Evolutionary conservation across 2,113 vertebrate genomes (phyloP).

Genomic region (Blennius ocellaris): DNA sequence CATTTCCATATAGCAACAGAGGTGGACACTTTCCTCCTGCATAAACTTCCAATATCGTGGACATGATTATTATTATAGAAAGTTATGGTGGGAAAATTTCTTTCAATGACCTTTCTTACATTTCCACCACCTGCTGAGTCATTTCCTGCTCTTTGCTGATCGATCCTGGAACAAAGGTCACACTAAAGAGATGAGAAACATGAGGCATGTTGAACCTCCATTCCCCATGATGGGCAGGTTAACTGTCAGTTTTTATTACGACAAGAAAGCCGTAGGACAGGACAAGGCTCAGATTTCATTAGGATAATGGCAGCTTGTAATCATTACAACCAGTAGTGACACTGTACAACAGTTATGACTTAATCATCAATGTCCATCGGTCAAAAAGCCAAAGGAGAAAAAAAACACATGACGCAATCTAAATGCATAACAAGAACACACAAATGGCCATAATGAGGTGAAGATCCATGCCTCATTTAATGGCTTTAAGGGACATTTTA

Average conservation of each 20-base stretch:
- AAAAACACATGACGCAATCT: slow-evolving; percentile 35
- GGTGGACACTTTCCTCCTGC: slow-evolving; percentile 42
- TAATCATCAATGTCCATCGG: slow-evolving; percentile 25
- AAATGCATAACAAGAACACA: slow-evolving; percentile 3
- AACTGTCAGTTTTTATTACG: slow-evolving; percentile 25
- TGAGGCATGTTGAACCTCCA: slow-evolving; percentile 6
- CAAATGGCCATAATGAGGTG: slow-evolving; percentile 45
- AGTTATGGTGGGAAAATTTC: slow-evolving; percentile 24
- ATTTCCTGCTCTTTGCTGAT: slow-evolving; percentile 42
- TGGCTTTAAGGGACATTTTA: slow-evolving; percentile 38
- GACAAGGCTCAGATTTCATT: slow-evolving; percentile 36
- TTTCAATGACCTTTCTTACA: slow-evolving; percentile 26
- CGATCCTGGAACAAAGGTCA: slow-evolving; percentile 3
- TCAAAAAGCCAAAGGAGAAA: slow-evolving; percentile 39
- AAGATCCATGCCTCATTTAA: slow-evolving; percentile 36
- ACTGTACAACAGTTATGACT: slow-evolving; percentile 14
- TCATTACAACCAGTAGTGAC: slow-evolving; percentile 50
- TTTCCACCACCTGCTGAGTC: slow-evolving; percentile 24
- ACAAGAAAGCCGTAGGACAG: slow-evolving; percentile 11
- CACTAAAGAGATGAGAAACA: slow-evolving; percentile 25
- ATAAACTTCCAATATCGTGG: slow-evolving; percentile 54
- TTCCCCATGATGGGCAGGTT: slow-evolving; percentile 3
- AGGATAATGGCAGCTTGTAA: slow-evolving; percentile 16
- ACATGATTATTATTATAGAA: slow-evolving; percentile 44
- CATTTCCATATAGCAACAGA: slow-evolving; percentile 21